Conservation (phyloP, 2,797 vertebrate species). For the Notolepis coatsorum region DNA sequence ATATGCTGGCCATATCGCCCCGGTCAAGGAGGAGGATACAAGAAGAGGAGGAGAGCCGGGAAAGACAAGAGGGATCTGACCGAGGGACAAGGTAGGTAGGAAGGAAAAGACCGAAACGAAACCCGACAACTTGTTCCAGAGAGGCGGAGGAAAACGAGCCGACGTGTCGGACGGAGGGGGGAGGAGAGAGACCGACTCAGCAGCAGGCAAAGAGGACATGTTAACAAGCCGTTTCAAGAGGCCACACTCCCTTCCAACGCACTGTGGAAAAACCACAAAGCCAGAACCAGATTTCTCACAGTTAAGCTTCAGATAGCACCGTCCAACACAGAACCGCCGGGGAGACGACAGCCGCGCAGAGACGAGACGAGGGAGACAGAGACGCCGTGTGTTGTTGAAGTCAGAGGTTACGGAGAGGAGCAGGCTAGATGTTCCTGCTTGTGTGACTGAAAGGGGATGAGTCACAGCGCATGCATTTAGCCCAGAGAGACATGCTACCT, state of each 20-base stretch:
- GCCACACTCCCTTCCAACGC: slow-evolving; percentile 25
- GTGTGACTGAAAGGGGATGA: slow-evolving; percentile 40
- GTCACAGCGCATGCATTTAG: slow-evolving; percentile 54
- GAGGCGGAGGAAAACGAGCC: slow-evolving; percentile 46
- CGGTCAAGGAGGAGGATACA: background rate
- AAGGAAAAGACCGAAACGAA: slow-evolving; percentile 44
- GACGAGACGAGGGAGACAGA: slow-evolving; percentile 27
- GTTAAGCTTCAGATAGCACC: slow-evolving; percentile 33
- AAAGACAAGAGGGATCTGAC: slow-evolving; percentile 21
- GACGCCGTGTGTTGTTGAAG: slow-evolving; percentile 9
- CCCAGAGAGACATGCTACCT: slow-evolving; percentile 29
- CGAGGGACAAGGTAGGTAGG: slow-evolving; percentile 17
- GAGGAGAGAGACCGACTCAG: slow-evolving; percentile 36
- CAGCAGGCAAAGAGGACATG: slow-evolving; percentile 63
- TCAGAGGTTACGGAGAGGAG: slow-evolving; percentile 15
- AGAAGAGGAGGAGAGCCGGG: slow-evolving; percentile 16
- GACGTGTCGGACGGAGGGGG: slow-evolving; percentile 45
- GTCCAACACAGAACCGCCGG: slow-evolving; percentile 8
- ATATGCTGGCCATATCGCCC: too few species aligned
- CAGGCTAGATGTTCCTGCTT: slow-evolving; percentile 31
- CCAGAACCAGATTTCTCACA: slow-evolving; percentile 47
- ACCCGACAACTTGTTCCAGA: slow-evolving; percentile 50
- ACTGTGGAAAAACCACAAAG: slow-evolving; percentile 59
- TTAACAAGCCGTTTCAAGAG: slow-evolving; percentile 67
- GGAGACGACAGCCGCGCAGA: slow-evolving; percentile 19